Base-by-base conservation (phyloP, 2,888 invertebrate species). In the Netelia virgata region DNA sequence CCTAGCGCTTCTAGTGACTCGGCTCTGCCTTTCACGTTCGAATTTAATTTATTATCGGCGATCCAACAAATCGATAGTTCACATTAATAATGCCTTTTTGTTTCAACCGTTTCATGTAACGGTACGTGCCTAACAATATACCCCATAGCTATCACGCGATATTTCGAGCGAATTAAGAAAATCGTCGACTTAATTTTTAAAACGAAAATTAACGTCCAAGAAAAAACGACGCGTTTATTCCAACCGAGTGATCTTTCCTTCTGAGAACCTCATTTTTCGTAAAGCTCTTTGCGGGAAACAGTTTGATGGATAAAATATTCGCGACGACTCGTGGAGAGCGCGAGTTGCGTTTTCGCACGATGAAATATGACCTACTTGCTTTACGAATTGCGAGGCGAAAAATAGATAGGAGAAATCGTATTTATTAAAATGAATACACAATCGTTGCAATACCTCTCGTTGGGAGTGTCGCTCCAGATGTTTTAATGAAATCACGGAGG, bases 41-140 rank as follows among this genome's bases (percentile, higher is more conserved):
- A 73, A 77, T 80, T 63, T 55, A 55, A 84, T 84, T 84, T 77
- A 81, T 81, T 69, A 77, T 72, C 64, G 64, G 50, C 61, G 23
- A 63, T 69, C 28, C 55, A 53, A 41, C 53, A 61, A 68, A 77
- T 59, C 66, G 47, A 72, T 68, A 72, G 47, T 76, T 64, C 74
- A 10, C 20, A 68, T 70, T 47, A 70, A 70, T 57, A 70, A 59
- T 47, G 41, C 8, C 3, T 82, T 72, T 55, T 59, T 36, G 6
- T 36, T 36, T 36, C 36, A 6, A 5, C 6, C 36, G 36, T n/a
- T n/a, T n/a, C 36, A 36, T 1, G 6, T 36, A 36, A 36, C 36
- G 36, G 6, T 36, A 36, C 36, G 5, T 36, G 23, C 23, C 23
- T 1, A 43, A 14, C 14, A 14, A 47, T 14, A 47, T 14, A 1